Base-by-base conservation (phyloP, 2,113 vertebrate genomes). In the Tenebrosternarchus preto region DNA sequence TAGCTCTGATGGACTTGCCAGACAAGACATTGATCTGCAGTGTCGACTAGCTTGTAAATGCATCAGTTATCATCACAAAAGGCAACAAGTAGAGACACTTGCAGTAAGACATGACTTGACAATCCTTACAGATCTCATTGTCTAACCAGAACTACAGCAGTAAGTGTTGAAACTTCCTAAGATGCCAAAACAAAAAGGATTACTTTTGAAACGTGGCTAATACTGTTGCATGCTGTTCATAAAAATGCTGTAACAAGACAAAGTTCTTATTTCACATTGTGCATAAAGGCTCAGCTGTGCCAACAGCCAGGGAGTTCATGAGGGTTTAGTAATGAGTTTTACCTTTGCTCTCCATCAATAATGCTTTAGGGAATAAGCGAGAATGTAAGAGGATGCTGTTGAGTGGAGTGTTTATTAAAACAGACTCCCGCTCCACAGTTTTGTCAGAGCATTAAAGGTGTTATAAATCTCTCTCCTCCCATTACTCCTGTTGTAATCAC, bases 1-100 rank as follows among this genome's bases (percentile, higher is more conserved):
- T 92, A 93, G 91, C 89, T 90, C 85, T 83, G 90, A 92, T 82
- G 88, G 81, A 88, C 87, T 87, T 86, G 86, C 83, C 84, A 89
- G 89, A 88, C 75, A 29, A 86, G 86, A 3, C 91, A 94, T 94
- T 88, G 94, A 95, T 93, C 56, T 76, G 75, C 27, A 68, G 39
- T 33, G 72, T 69, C 55, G 36, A 73, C 83, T 77, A 83, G 12
- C 81, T 90, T 85, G 85, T 88, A 88, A 91, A 90, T 88, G 88
- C 84, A 85, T 85, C 81, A 80, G 88, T 89, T 90, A 90, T 90
- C 87, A 89, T 89, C 61, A 66, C 84, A 56, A 72, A 43, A 72
- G 69, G 77, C 29, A 77, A 84, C 80, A 80, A 85, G 76, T 63
- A 69, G 74, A 77, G 80, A 64, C 70, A 63, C 78, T 78, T 57